phyloP scores from a whole-genome alignment of 2,113 vertebrate genomes.

The Petrocephalus microphthalmus region DNA sequence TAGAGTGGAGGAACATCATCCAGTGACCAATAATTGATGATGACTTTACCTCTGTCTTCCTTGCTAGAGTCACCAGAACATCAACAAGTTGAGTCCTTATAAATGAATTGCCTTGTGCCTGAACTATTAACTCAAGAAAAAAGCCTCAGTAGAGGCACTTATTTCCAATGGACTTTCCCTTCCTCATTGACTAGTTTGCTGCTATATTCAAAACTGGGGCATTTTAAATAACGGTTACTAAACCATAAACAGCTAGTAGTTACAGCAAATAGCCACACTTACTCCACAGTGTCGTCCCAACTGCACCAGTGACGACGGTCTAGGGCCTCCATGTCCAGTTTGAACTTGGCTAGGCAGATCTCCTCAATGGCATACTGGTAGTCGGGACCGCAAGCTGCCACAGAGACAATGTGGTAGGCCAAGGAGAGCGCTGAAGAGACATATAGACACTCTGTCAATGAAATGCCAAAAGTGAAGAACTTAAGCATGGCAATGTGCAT shows the following conservation, averaged over 20 bases:
- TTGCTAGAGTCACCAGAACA: not conserved
- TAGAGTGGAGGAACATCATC: not conserved
- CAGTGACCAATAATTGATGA: not conserved
- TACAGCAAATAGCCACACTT: constrained; percentile 46
- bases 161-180: not conserved
- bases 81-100: not conserved
- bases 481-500: not conserved
- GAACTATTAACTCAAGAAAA: constrained; percentile 1
- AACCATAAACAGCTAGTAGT: not conserved
- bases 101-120: not conserved
- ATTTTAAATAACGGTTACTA: not conserved
- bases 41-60: not conserved
- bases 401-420: constrained; percentile 53
- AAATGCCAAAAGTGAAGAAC: not conserved
- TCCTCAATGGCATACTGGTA: constrained; percentile 68
- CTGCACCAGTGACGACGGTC: constrained; percentile 74
- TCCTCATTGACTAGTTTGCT: not conserved
- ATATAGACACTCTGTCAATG: not conserved
- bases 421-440: constrained; percentile 27
- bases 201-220: not conserved
- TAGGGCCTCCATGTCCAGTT: constrained; percentile 73
- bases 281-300: constrained; percentile 80
- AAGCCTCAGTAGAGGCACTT: not conserved
- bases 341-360: constrained; percentile 72
- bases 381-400: constrained; percentile 59